These are phyloP conservation scores for Neosilurus hyrtlii DNA, from an alignment of 2,797 vertebrate genomes.

Conservation along the genomic window DNA sequence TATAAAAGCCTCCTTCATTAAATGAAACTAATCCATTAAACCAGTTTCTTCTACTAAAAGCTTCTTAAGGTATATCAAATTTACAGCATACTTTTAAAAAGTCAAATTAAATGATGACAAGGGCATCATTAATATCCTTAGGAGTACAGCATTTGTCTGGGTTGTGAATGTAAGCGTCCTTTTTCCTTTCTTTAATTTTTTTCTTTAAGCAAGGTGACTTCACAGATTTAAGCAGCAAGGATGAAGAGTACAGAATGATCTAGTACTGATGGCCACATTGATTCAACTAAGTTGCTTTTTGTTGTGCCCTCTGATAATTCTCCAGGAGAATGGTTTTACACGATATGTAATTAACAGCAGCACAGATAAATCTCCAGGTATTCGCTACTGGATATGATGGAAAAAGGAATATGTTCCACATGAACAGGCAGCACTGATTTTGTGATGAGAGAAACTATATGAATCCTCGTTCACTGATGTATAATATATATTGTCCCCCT, in stretches of 20 bases:
- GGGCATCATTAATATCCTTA: background rate
- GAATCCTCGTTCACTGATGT: constrained; percentile 18
- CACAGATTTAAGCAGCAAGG: constrained; percentile 20
- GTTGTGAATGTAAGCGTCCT: background rate
- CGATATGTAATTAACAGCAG: constrained; percentile 30
- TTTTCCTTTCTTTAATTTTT: background rate
- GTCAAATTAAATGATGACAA: background rate
- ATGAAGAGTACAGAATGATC: constrained; percentile 23
- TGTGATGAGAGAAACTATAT: constrained; percentile 37
- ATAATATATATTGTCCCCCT: constrained; percentile 5
- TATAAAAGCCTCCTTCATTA: background rate
- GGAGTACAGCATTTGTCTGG: background rate
- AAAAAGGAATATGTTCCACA: constrained; percentile 29
- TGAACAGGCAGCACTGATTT: constrained; percentile 12
- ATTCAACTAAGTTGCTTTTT: constrained; percentile 30
- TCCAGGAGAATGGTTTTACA: constrained; percentile 41
- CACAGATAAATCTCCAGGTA: constrained; percentile 31
- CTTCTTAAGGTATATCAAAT: background rate
- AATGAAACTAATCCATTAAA: background rate
- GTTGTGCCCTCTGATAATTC: constrained; percentile 34
- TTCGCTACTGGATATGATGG: background rate
- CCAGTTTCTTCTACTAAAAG: background rate
- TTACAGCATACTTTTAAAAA: background rate
- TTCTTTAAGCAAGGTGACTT: background rate
- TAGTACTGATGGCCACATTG: constrained; percentile 15